A percentile compares a stretch with the other conserved stretches of the same genome.
These are phyloP conservation scores for Nemapogon koenigi DNA, from an alignment of 2,888 invertebrate species.

Conservation along the genomic window DNA sequence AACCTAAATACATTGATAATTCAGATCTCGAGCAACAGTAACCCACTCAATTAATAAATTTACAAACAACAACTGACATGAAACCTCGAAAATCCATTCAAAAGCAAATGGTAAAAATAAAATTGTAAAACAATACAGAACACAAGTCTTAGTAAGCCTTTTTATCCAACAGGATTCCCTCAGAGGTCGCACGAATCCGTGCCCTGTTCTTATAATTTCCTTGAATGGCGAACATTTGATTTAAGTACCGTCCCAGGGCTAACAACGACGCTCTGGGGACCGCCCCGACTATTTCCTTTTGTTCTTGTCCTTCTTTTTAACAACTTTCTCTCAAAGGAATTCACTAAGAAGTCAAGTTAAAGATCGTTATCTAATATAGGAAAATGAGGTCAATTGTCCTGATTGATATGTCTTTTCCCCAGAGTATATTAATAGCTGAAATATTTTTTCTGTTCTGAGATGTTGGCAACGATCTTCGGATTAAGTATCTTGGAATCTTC, in stretches of 20 bases:
- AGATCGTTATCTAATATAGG: conserved; percentile 3
- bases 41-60: too few species aligned
- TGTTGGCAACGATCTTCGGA: too few species aligned
- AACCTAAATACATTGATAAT: too few species aligned
- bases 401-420: too few species aligned
- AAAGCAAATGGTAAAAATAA: too few species aligned
- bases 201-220: conserved; percentile 58
- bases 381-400: neutral
- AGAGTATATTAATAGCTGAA: too few species aligned
- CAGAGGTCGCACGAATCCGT: conserved; percentile 30
- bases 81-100: too few species aligned
- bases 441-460: too few species aligned
- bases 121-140: conserved; percentile 15
- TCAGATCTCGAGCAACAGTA: too few species aligned
- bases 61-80: too few species aligned
- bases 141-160: conserved; percentile 37
- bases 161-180: conserved; percentile 36
- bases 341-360: conserved; percentile 30
- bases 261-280: conserved; percentile 47
- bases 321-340: conserved; percentile 50
- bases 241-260: conserved; percentile 58
- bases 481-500: too few species aligned
- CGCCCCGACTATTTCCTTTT: conserved; percentile 59
- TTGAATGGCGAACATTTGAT: conserved; percentile 60
- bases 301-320: conserved; percentile 54